Evolutionary conservation across 2,888 invertebrate genomes (phyloP).

Genomic region (Drosophila mulleri): DNA sequence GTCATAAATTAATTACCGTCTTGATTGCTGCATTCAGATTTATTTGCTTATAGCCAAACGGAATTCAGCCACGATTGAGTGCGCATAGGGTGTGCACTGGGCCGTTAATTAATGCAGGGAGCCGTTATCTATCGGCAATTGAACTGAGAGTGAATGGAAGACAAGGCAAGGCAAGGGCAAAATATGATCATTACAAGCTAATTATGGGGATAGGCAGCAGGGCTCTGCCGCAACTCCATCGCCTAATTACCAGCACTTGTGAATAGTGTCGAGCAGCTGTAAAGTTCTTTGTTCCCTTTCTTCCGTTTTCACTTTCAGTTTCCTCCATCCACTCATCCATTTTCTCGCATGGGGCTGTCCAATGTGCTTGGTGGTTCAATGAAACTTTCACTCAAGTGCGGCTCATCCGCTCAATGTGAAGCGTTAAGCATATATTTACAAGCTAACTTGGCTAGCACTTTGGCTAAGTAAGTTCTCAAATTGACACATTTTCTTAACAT

Average conservation of each 20-base stretch:
- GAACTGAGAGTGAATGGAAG: slow-evolving; percentile 15
- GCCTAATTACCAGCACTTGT: slow-evolving; percentile 37
- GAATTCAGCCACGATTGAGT: slow-evolving; percentile 44
- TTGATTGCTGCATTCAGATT: slow-evolving; percentile 18
- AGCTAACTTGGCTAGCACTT: slow-evolving; percentile 59
- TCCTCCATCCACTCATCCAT: slow-evolving; percentile 11
- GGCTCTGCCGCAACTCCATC: neutral
- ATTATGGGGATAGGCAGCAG: slow-evolving; percentile 5
- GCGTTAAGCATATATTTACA: slow-evolving; percentile 64
- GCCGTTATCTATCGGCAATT: slow-evolving; percentile 30
- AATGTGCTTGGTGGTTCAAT: slow-evolving; percentile 34
- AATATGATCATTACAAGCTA: slow-evolving; percentile 14
- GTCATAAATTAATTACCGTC: neutral
- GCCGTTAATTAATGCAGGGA: slow-evolving; percentile 59
- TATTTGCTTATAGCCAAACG: slow-evolving; percentile 29
- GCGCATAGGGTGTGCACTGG: slow-evolving; percentile 39
- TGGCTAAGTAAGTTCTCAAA: slow-evolving; percentile 61
- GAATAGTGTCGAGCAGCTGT: slow-evolving; percentile 36
- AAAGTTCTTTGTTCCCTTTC: slow-evolving; percentile 35
- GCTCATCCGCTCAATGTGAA: slow-evolving; percentile 42
- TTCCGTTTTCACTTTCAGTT: slow-evolving; percentile 21
- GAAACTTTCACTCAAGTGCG: slow-evolving; percentile 50
- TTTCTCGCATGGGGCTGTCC: slow-evolving; percentile 1
- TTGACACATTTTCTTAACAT: slow-evolving; percentile 61
- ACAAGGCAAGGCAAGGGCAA: neutral